Conservation (phyloP, 2,888 invertebrate species). For the Platycnemis pennipes region DNA sequence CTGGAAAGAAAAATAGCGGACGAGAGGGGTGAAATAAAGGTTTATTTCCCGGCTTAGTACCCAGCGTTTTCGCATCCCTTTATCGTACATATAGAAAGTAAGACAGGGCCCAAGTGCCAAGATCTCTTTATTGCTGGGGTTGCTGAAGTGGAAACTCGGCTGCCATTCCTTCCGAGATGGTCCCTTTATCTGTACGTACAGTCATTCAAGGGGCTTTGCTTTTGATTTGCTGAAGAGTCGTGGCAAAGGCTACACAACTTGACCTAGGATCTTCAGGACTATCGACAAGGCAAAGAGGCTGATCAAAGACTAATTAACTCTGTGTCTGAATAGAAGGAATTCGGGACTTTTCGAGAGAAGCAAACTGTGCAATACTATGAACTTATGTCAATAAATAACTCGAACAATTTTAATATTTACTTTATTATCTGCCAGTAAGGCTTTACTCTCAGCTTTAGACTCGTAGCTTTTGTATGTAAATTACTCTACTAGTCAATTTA, state of each 20-base stretch:
- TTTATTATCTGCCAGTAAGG: too few species aligned
- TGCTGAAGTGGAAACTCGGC: background rate
- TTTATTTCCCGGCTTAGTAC: conserved; percentile 38
- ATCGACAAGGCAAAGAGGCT: background rate
- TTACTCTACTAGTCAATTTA: too few species aligned
- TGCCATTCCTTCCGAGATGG: conserved; percentile 2
- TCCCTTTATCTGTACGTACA: conserved; percentile 5
- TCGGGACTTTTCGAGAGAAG: too few species aligned
- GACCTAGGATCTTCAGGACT: background rate
- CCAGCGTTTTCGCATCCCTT: conserved; percentile 24
- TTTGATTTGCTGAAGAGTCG: background rate
- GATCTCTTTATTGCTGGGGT: conserved; percentile 48
- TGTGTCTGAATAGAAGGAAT: background rate
- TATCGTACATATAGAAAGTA: background rate
- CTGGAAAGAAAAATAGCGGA: background rate
- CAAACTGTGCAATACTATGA: too few species aligned
- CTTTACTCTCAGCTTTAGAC: too few species aligned
- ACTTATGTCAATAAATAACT: too few species aligned
- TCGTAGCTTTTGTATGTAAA: too few species aligned
- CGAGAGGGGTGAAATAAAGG: conserved; percentile 50
- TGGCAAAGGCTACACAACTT: background rate
- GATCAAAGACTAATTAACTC: background rate
- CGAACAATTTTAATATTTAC: too few species aligned
- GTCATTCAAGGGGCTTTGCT: background rate
- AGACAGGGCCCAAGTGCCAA: background rate